Evolutionary conservation across 2,888 invertebrate species (phyloP), one percentile per base, ranked within the genome.

Genomic region (Idaea biselata): DNA sequence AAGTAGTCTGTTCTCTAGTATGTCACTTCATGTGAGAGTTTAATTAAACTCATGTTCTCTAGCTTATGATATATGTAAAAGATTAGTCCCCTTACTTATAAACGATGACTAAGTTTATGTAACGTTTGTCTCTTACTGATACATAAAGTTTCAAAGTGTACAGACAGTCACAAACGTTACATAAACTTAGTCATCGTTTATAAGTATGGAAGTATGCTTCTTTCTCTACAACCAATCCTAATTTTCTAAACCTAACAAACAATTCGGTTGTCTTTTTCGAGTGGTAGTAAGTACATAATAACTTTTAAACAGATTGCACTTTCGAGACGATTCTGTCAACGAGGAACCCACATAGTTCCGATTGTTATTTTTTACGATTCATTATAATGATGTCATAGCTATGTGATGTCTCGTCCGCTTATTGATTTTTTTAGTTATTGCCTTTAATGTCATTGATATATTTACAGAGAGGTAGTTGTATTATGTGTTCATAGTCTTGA

Each of bases 331-430:
- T 67, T 70, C 65, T 16, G 32, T 44, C 44, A 61, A 55, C 58
- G 61, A 61, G 61, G 58, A 67, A 44, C 59, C 58, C 60, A 63
- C 66, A 64, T 63, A 32, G 55, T 31, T 58, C 17, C 58, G 61
- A 67, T 63, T 64, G 31, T 63, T 63, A 68, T 63, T 68, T 65
- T 58, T 59, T 58, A 61, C 63, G 55, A 62, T 65, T 58, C 62
- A 62, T 61, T 60, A 58, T 63, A 64, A 68, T 70, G 70, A 68
- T 68, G 69, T 69, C 70, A 69, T 66, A 66, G 60, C 44, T 8
- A 11, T 44, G 44, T 55, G 62, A 66, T 60, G 33, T 60, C 65
- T 59, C 55, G 63, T 61, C 59, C 62, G 63, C 54, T 66, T 63
- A 66, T 66, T 66, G 54, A 61, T 70, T 67, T 56, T 67, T 67